Conservation (phyloP, 92 coral and sea anemone species). For the Epizoanthus illoricatus region DNA sequence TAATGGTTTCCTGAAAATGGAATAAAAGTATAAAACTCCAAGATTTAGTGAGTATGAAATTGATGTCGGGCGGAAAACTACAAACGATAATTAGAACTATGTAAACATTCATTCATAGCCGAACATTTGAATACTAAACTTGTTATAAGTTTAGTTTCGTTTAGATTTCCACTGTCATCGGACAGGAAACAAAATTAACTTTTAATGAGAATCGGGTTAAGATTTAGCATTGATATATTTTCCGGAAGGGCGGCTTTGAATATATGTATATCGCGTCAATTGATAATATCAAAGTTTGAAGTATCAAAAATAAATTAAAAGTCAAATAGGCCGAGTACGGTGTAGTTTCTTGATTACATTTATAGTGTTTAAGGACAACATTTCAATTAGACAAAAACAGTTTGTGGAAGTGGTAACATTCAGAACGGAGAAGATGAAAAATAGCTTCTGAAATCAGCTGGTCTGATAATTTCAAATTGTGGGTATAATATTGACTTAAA, state of each 20-base stretch:
- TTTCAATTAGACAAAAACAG: neutral
- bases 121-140: conserved; percentile 1
- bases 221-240: conserved; percentile 20
- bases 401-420: neutral
- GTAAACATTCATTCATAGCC: conserved; percentile 3
- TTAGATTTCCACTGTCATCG: conserved; percentile 21
- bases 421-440: neutral
- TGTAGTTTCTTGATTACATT: neutral
- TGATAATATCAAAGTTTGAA: too few relatives aligned
- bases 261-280: conserved; percentile 1
- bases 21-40: conserved; percentile 43
- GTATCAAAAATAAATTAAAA: neutral
- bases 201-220: conserved; percentile 26
- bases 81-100: conserved; percentile 22
- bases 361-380: neutral
- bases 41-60: conserved; percentile 20
- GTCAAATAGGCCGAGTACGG: neutral
- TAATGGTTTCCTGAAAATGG: conserved; percentile 41
- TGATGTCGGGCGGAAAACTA: conserved; percentile 28
- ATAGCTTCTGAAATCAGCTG: neutral
- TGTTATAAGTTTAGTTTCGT: conserved; percentile 14
- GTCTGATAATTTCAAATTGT: neutral
- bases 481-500: neutral
- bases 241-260: conserved; percentile 27
- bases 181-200: conserved; percentile 30